A percentile compares a stretch with the other conserved stretches of the same genome.
Evolutionary conservation across 2,113 vertebrate species (phyloP).

Genomic region (Malurus elegans): DNA sequence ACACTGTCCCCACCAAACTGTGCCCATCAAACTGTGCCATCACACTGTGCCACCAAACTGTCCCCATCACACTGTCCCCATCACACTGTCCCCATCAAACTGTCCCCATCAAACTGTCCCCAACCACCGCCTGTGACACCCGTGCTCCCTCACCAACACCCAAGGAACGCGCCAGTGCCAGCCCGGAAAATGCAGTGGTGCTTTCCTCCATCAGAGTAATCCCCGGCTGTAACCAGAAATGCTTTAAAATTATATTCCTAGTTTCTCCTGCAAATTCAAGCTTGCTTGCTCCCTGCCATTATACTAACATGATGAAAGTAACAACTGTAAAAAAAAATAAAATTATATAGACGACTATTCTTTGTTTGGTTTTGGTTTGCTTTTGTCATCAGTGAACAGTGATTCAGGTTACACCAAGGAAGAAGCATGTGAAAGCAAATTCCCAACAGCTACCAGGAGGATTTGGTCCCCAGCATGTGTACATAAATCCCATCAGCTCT

Average conservation of each 20-base stretch:
- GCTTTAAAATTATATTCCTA: background rate
- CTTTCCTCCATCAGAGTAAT: background rate
- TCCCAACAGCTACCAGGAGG: slow-evolving; percentile 4
- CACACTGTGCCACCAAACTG: too few species aligned
- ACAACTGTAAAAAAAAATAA: background rate
- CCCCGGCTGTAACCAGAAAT: background rate
- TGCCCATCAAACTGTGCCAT: accelerated
- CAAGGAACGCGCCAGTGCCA: background rate
- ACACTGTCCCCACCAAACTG: too few species aligned
- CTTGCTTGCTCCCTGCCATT: background rate
- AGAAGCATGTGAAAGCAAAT: background rate
- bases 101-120: background rate
- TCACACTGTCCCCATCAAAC: too few species aligned
- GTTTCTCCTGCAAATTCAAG: background rate
- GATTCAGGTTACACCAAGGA: background rate
- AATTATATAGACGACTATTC: background rate
- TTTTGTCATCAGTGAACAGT: background rate
- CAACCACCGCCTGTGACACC: accelerated
- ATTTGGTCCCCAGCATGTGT: slow-evolving; percentile 36
- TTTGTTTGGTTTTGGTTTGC: background rate
- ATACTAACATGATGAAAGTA: background rate
- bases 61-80: background rate
- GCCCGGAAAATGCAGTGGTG: background rate
- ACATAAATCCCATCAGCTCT: slow-evolving; percentile 20
- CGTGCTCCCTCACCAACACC: accelerated